These are phyloP conservation scores for Columbina picui DNA, from an alignment of 2,113 vertebrate species.

Conservation along the genomic window DNA sequence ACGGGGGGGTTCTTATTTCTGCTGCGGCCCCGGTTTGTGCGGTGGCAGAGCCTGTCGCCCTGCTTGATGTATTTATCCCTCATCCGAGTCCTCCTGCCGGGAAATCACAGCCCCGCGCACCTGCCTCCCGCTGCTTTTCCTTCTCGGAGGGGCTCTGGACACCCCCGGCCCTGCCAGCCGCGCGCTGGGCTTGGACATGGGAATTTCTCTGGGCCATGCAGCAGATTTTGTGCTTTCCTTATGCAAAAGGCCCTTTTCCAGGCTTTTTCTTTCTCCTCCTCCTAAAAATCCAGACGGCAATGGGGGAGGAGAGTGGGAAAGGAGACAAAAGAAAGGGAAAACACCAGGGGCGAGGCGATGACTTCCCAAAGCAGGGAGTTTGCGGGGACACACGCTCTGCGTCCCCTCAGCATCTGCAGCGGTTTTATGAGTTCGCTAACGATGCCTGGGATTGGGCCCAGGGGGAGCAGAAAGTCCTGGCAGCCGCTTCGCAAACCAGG, in stretches of 20 bases:
- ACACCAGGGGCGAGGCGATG: accelerated
- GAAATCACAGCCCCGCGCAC: not conserved
- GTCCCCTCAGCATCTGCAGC: not conserved
- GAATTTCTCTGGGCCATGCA: not conserved
- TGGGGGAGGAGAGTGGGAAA: not conserved
- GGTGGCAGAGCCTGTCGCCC: not conserved
- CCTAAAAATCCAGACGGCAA: not conserved
- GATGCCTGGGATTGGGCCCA: not conserved
- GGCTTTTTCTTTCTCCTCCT: not conserved
- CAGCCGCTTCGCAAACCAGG: not conserved
- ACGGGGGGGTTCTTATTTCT: not conserved
- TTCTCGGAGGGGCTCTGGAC: not conserved
- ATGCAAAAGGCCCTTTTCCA: not conserved
- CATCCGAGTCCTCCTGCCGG: not conserved
- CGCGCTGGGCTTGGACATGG: accelerated
- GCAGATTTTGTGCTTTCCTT: not conserved
- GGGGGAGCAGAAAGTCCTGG: not conserved
- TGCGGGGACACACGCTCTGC: accelerated
- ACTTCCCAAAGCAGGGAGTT: not conserved
- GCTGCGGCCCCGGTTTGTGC: accelerated
- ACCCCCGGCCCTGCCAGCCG: not conserved
- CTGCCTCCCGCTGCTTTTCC: not conserved
- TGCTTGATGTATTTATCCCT: not conserved
- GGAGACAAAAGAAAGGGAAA: not conserved
- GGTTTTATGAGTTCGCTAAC: constrained; percentile 16